A percentile compares a stretch with the other conserved stretches of the same genome.
Conservation (phyloP, 2,113 vertebrate species). For the Oncorhynchus kisutch region DNA sequence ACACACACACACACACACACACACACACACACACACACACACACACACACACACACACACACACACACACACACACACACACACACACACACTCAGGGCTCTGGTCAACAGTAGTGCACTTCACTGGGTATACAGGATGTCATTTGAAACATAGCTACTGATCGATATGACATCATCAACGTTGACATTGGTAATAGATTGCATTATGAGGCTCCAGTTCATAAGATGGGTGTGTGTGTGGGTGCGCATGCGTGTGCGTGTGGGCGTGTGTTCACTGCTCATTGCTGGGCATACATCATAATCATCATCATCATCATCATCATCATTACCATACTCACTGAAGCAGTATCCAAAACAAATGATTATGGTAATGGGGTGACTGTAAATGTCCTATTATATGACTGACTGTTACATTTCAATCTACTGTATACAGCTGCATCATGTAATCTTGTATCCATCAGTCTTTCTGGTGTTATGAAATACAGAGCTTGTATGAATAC, state of each 20-base stretch:
- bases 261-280: background rate
- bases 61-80: no score
- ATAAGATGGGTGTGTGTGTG: background rate
- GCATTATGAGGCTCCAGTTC: background rate
- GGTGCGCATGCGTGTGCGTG: conserved; percentile 4
- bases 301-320: no score
- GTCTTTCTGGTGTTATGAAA: no score
- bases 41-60: no score
- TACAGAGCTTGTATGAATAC: background rate
- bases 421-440: background rate
- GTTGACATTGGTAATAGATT: background rate
- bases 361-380: no score
- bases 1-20: no score
- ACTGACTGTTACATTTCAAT: background rate
- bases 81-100: no score
- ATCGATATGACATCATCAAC: background rate
- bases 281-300: no score
- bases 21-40: no score
- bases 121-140: background rate
- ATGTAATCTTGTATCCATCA: background rate
- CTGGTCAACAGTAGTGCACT: no score
- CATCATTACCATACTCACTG: background rate
- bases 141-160: no score
- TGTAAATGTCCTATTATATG: no score
- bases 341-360: background rate